phyloP scores from a whole-genome alignment of 2,797 vertebrate genomes.

The Anisognathus igniventris region DNA sequence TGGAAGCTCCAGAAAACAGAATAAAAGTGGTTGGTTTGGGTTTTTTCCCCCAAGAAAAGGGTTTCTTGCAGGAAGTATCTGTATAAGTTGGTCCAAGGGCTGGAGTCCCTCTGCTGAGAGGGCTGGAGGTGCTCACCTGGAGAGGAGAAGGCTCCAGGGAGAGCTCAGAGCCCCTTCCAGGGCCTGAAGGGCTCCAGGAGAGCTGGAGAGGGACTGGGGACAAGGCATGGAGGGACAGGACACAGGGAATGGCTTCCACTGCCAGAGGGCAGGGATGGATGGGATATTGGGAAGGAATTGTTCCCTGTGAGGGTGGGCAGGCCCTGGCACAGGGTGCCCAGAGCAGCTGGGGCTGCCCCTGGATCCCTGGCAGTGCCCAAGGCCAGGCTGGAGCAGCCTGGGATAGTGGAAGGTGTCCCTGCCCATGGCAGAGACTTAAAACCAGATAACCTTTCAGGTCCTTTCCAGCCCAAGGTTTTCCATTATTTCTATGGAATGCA shows the following conservation, averaged over 20 bases:
- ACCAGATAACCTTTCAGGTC: too few relatives aligned
- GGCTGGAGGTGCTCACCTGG: neutral
- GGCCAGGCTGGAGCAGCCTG: neutral
- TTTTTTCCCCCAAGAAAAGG: fast-evolving
- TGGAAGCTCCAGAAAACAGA: neutral
- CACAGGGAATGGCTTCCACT: neutral
- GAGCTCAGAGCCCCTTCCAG: neutral
- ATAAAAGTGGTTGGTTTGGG: neutral
- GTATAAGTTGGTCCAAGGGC: neutral
- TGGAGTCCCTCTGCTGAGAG: neutral
- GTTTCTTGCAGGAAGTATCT: neutral
- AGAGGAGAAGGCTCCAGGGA: neutral
- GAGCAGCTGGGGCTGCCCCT: neutral
- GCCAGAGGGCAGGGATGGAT: fast-evolving
- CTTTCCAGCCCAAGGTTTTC: neutral
- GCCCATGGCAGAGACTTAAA: neutral
- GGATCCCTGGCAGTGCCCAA: neutral
- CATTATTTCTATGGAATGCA: neutral
- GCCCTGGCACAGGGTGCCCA: neutral
- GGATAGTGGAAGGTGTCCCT: neutral
- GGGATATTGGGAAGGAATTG: neutral
- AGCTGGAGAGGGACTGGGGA: neutral
- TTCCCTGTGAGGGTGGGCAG: fast-evolving
- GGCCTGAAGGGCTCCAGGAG: neutral
- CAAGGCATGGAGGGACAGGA: neutral